Base-by-base conservation (phyloP, 53 echinoderm and acorn worm species). In the Luidia sarsii region DNA sequence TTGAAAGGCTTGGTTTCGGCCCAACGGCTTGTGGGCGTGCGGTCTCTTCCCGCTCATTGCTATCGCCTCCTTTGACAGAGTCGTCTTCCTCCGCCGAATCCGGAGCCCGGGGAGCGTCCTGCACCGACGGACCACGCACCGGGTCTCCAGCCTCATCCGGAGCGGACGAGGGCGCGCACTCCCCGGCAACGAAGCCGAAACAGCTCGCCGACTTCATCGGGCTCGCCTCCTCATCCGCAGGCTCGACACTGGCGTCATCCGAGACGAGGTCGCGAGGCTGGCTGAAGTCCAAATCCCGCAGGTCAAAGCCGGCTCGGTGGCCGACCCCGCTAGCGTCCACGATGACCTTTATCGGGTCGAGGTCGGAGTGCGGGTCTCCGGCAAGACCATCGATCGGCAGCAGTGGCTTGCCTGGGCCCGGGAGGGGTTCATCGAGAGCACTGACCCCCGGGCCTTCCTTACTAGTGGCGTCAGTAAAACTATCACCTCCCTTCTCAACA, bases 231-330 rank as follows among this genome's bases (percentile, higher is more conserved):
- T n/a, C n/a, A n/a, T n/a, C n/a, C n/a, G n/a, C n/a, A n/a, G n/a
- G n/a, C n/a, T n/a, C n/a, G n/a, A n/a, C n/a, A n/a, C n/a, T n/a
- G n/a, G n/a, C n/a, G n/a, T n/a, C n/a, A n/a, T n/a, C n/a, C n/a
- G n/a, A n/a, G n/a, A n/a, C n/a, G n/a, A n/a, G n/a, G n/a, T n/a
- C n/a, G n/a, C n/a, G n/a, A n/a, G 56, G 39, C 39, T 3, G 20
- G 27, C 72, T 72, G 56, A 72, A 72, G 52, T 72, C 56, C 56
- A 72, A 9, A 72, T 56, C 72, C 31, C 36, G 72, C 35, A 72
- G 22, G 38, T 72, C 72, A 8, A 72, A 72, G 36, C 36, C 55
- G 14, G 55, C 22, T 5, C 22, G 39, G 14, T 27, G 39, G 28
- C 22, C 21, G 21, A 21, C 21, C 15, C n/a, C 23, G 13, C 4